A percentile compares a stretch with the other conserved stretches of the same genome.
Evolutionary conservation across 2,888 invertebrate species (phyloP).

Genomic region (Brachylomia viminalis): DNA sequence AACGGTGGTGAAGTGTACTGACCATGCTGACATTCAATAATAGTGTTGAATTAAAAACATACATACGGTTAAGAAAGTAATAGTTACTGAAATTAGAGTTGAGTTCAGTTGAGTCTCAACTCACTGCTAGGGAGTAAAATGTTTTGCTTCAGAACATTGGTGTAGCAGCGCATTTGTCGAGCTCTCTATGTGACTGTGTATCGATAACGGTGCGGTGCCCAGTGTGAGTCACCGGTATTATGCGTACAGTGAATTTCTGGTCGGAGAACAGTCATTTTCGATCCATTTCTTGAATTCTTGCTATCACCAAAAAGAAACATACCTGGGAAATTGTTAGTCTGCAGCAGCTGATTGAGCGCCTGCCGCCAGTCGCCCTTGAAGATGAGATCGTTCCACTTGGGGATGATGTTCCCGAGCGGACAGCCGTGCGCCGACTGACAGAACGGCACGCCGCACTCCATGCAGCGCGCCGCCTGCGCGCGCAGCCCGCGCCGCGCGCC

Average conservation of each 20-base stretch:
- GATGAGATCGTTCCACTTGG: conserved; percentile 99
- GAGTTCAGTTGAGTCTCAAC: background rate
- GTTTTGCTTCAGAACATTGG: background rate
- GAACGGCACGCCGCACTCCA: conserved; percentile 99
- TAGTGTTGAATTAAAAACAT: background rate
- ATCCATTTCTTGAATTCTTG: background rate
- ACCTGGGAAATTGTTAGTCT: conserved; percentile 97
- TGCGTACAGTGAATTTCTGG: too few species aligned
- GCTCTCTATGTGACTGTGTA: background rate
- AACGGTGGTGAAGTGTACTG: background rate
- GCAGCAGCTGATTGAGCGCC: conserved; percentile 97
- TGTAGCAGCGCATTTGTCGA: background rate
- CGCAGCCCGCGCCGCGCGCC: conserved; percentile 95
- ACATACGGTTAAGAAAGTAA: background rate
- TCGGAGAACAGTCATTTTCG: background rate
- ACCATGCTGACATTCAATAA: background rate
- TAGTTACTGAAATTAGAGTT: background rate
- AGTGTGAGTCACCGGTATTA: background rate
- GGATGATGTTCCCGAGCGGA: conserved; percentile 99
- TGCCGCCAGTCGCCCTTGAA: conserved; percentile 98
- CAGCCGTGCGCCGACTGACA: conserved; percentile 96
- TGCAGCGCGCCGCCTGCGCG: conserved; percentile 98
- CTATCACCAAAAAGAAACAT: background rate
- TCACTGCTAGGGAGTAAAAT: background rate
- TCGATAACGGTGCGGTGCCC: background rate